Base-by-base conservation (phyloP, 2,888 invertebrate species). In the Epirrhoe alternata region DNA sequence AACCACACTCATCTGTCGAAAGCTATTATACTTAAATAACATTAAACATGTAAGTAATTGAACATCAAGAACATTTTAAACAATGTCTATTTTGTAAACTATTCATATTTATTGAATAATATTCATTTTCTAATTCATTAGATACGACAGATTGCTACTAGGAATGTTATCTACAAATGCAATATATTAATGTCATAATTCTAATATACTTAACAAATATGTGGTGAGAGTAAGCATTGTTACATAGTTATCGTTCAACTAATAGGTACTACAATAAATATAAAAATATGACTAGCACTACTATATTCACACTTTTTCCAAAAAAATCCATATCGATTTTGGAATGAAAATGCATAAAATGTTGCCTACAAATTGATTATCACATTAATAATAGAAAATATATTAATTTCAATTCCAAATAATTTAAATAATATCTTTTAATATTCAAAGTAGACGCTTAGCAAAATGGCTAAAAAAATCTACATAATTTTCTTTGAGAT, bases 141-240 rank as follows among this genome's bases (percentile, higher is more conserved):
- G 47, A 16, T 16, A 47, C 54, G 16, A 24, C 12, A 49, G 35
- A 33, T 52, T 33, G 33, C 17, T 77, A 81, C 81, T 83, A 85
- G 87, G 87, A 87, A 87, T 87, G 85, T 84, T 76, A 81, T 78
- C 77, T 79, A 79, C 77, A 84, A 84, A 86, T 83, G 83, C 84
- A 73, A 59, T 54, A 49, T 2, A 58, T 51, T 24, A 8, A 60
- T 30, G 35, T 30, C 6, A 14, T 45, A 30, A 33, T 38, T 47
- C 1, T 14, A 47, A 12, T 33, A 64, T 45, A 42, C 24, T 24
- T 24, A 24, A 57, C 14, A 52, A 57, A 33, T 33, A 38, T 16
- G 24, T n/a, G 60, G 24, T 42, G 10, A 47, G 61, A 38, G 64
- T 53, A 63, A 63, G 63, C 60, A 53, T 61, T 38, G 56, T 51